A percentile compares a stretch with the other conserved stretches of the same genome.
Conservation (phyloP, 1,140 invertebrate genomes). For the Drosophila eugracilis region DNA sequence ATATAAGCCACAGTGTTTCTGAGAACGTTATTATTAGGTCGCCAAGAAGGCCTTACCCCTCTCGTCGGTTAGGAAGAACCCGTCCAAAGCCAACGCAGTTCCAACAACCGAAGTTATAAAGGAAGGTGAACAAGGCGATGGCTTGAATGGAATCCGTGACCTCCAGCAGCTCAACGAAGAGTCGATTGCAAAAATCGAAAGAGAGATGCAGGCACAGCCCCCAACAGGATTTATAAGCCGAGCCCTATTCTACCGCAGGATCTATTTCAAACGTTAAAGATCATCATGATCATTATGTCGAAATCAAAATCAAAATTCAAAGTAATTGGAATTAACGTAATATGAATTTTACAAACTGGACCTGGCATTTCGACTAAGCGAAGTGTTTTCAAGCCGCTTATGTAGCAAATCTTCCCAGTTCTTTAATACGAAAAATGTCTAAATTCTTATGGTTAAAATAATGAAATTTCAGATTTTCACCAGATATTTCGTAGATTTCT, state of each 20-base stretch:
- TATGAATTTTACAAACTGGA: not conserved
- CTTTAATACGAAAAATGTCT: not conserved
- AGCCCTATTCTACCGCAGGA: slow-evolving; percentile 1
- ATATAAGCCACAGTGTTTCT: not conserved
- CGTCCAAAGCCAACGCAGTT: not conserved
- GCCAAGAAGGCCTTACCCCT: not conserved
- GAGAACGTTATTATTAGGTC: too few relatives aligned
- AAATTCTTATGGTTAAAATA: not conserved
- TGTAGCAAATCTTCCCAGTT: not conserved
- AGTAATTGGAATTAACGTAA: not conserved
- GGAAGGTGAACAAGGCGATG: not conserved
- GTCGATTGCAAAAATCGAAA: not conserved
- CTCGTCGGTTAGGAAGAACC: not conserved
- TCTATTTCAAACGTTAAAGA: not conserved
- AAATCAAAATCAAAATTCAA: not conserved
- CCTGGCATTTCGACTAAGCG: not conserved
- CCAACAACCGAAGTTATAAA: not conserved
- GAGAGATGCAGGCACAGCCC: not conserved
- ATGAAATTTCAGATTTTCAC: not conserved
- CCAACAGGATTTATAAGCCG: slow-evolving; percentile 2
- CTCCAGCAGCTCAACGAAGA: not conserved
- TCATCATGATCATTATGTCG: not conserved
- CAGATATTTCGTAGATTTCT: not conserved
- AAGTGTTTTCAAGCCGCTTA: not conserved
- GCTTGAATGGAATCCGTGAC: not conserved